Evolutionary conservation across 1,140 invertebrate genomes (phyloP), one percentile per base, ranked within the genome.

Genomic region (Agraylea sexmaculata): DNA sequence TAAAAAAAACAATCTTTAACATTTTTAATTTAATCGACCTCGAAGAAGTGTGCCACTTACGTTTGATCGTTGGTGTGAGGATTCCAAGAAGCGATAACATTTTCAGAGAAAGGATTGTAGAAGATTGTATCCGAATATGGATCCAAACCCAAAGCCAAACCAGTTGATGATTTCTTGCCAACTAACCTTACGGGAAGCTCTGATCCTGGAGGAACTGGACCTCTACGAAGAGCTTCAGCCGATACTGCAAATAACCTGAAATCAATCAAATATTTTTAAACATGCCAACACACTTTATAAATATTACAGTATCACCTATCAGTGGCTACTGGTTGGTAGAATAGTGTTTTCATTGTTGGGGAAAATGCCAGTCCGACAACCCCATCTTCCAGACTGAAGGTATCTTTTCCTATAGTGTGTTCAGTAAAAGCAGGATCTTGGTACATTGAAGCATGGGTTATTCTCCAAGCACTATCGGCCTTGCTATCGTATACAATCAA

Each of bases 291-390:
- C n/a, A n/a, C n/a, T n/a, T n/a, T n/a, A n/a, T n/a, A n/a, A n/a
- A n/a, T n/a, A n/a, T n/a, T n/a, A n/a, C n/a, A 15, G 6, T 10
- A 45, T 46, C 51, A 74, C 70, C 81, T 71, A 59, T 86, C 76
- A 4, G 81, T 84, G n/a, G 83, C 83, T 40, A 87, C 58, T 0
- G 85, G 83, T 56, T 87, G 83, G 62, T 77, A 87, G 54, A 84
- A 88, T 0, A 87, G 45, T 1, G 71, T 62, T 1, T 71, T 73
- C 15, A 73, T 62, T 30, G 70, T 71, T 0, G 77, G 70, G 0
- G 83, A 84, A 44, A 84, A 74, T 0, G 78, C 69, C 12, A 88
- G 53, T 0, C 84, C 84, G 0, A 87, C 78, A 16, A 88, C 62
- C 3, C 83, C 84, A 53, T 87, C 84, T 68, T 81, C 78, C 1